These are phyloP conservation scores for Apteryx mantelli DNA, from an alignment of 2,113 vertebrate genomes.

Conservation along the genomic window DNA sequence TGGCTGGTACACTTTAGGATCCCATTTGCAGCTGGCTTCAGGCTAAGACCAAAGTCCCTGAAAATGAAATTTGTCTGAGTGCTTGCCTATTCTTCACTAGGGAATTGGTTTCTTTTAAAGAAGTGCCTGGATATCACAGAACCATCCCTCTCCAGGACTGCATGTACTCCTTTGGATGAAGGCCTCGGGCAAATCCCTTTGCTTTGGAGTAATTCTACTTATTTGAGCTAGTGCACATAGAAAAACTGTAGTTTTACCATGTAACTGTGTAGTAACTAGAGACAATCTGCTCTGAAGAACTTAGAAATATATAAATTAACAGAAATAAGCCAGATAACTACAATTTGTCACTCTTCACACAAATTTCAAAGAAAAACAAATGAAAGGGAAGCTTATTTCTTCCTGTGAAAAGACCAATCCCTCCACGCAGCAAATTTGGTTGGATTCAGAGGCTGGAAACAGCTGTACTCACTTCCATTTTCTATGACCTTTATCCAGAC, in stretches of 20 bases:
- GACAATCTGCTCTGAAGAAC: neutral
- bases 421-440: neutral
- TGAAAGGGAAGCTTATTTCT: neutral
- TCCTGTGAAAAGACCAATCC: neutral
- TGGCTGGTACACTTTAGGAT: neutral
- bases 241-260: neutral
- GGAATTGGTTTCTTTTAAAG: too few species aligned
- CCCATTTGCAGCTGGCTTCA: neutral
- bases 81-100: neutral
- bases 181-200: neutral
- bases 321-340: neutral
- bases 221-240: neutral
- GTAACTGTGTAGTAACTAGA: neutral
- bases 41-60: neutral
- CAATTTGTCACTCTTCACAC: neutral
- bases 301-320: neutral
- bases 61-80: neutral
- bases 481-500: neutral
- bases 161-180: neutral
- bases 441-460: rapidly evolving
- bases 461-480: neutral
- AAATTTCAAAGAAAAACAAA: neutral
- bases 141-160: neutral
- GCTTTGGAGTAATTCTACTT: neutral
- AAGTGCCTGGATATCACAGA: neutral